Evolutionary conservation across 2,797 vertebrate species (phyloP).

Genomic region (Oreortyx pictus): DNA sequence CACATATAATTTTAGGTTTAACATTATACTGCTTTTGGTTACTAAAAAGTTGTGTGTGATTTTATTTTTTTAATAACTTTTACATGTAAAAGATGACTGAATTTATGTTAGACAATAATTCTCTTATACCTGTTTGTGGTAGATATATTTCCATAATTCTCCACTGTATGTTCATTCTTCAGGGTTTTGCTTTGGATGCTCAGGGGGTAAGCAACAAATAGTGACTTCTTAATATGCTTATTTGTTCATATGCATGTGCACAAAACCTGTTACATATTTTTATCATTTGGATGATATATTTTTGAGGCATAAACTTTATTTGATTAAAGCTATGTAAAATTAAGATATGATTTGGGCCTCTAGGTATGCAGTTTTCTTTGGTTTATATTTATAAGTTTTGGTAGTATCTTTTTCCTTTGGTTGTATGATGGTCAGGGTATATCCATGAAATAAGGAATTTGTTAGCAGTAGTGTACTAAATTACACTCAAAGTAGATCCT

Average conservation of each 20-base stretch:
- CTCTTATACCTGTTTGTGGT: neutral
- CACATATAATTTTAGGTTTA: neutral
- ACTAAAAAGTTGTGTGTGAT: neutral
- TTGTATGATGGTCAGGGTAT: no score
- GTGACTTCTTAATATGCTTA: fast-evolving
- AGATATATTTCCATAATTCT: neutral
- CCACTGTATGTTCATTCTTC: neutral
- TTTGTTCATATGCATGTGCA: neutral
- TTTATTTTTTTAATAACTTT: neutral
- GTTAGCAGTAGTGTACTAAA: neutral
- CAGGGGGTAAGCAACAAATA: neutral
- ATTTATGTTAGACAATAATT: neutral
- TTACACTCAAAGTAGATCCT: neutral
- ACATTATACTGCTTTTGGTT: neutral
- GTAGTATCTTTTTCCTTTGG: neutral
- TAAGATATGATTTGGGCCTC: no score
- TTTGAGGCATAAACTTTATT: neutral
- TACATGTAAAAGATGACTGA: neutral
- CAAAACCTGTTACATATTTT: neutral
- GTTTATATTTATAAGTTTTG: neutral
- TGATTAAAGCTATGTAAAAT: neutral
- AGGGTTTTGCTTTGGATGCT: neutral
- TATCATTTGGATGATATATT: neutral
- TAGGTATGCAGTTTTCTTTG: neutral
- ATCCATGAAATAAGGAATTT: neutral